phyloP scores from a whole-genome alignment of 2,888 invertebrate genomes.

The Mylabris sibirica region DNA sequence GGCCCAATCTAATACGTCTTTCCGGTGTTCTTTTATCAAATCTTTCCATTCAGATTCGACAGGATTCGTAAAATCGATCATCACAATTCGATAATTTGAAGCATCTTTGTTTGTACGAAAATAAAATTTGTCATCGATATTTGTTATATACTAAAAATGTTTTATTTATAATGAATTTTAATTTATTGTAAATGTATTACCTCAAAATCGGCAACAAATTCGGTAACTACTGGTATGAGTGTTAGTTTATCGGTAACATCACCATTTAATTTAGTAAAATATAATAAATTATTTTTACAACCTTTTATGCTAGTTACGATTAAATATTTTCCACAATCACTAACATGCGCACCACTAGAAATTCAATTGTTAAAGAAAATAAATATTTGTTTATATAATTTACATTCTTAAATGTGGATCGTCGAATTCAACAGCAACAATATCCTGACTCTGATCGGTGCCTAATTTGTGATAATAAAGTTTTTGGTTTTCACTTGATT shows the following conservation, averaged over 20 bases:
- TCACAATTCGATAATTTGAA: constrained; percentile 88
- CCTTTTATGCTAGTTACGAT: constrained; percentile 84
- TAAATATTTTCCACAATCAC: constrained; percentile 91
- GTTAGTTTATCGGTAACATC: constrained; percentile 71
- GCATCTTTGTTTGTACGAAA: constrained; percentile 94
- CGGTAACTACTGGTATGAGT: constrained; percentile 82
- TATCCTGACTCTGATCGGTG: constrained; percentile 85
- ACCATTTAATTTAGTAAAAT: constrained; percentile 78
- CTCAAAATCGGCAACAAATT: constrained; percentile 93
- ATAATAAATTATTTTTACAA: constrained; percentile 91
- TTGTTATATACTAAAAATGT: constrained; percentile 83
- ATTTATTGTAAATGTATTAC: constrained; percentile 61
- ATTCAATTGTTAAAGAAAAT: constrained; percentile 38
- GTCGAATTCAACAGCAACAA: constrained; percentile 88
- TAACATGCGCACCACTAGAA: constrained; percentile 81
- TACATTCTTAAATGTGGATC: constrained; percentile 93
- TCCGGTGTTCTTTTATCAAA: constrained; percentile 82
- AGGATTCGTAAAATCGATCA: constrained; percentile 79
- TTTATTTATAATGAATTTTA: not conserved
- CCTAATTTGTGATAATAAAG: constrained; percentile 91
- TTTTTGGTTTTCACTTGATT: constrained; percentile 88
- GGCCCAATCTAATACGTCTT: constrained; percentile 91
- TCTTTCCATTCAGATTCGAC: constrained; percentile 82
- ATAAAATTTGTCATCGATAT: constrained; percentile 80
- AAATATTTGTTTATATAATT: constrained; percentile 49